Evolutionary conservation across 2,113 vertebrate species (phyloP), one percentile per base, ranked within the genome.

Genomic region (Tragulus kanchil): DNA sequence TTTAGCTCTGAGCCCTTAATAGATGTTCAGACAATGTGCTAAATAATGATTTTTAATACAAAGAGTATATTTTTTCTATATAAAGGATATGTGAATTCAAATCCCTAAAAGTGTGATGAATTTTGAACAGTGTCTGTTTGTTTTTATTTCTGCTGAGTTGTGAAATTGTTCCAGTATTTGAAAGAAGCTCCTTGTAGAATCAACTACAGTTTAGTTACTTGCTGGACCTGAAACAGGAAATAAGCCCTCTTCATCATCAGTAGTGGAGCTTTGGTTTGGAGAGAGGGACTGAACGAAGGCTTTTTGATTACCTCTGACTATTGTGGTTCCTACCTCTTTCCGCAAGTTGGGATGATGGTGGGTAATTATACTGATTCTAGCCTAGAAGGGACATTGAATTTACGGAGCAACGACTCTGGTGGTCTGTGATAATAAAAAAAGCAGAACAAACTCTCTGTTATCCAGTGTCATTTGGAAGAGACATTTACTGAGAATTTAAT

Each of bases 111-210:
- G 25, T 95, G 17, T 92, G 21, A 54, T 90, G 42, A 82, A 59
- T 78, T 95, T 95, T 15, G 8, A 92, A 77, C 2, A 77, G 9
- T 56, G 45, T 86, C n/a, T 83, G 36, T 48, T 52, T 94, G 61
- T 82, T 96, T 95, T 96, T 94, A 95, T 86, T 92, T 96, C 25
- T 95, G 52, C 48, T 11, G 5, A 97, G 62, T 86, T 94, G 48
- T 82, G 48, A 48, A 50, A 85, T 87, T 88, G 45, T 95, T 77
- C 45, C 36, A 84, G 1, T 83, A 82, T 65, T 92, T 77, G 36
- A 52, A 92, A 94, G 79, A n/a, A 85, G 45, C 17, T 92, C 5
- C 16, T 89, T 92, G 94, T 82, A 65, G 28, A 96, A 96, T 95
- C 52, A 95, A 12, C 52, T 95, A 13, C 12, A 89, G 50, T 96